Base-by-base conservation (phyloP, 2,888 invertebrate genomes). In the Petrophora chlorosata region DNA sequence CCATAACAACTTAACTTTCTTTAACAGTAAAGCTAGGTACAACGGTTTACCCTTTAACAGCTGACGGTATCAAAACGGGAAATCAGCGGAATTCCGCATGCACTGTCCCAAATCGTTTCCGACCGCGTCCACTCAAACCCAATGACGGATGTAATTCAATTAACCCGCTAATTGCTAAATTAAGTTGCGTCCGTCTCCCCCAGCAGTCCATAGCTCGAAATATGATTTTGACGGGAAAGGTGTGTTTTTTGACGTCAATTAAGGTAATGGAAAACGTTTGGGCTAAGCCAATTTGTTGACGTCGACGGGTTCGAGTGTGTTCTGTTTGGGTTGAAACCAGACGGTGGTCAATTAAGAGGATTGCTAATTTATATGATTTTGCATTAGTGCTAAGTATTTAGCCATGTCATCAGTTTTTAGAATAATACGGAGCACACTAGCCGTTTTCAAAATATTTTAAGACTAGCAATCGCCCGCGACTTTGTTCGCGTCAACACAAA, bases 141-240 rank as follows among this genome's bases (percentile, higher is more conserved):
- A 74, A 79, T 85, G 88, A 87, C 79, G 82, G 82, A 79, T 84
- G 79, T 87, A 84, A 89, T 86, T 81, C 82, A 85, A 87, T 88
- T 87, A 88, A 79, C 49, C 76, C 78, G 76, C 82, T 86, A 89
- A 89, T 88, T 87, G 87, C 74, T 76, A 83, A 83, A 88, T 90
- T 82, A 88, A 88, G 87, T 85, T 80, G 80, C 73, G 78, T 74
- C 78, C 68, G 69, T 70, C 67, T 65, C 64, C 73, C 68, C 70
- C 64, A 65, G 72, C 76, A 67, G 73, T 78, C 73, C 75, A 81
- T 79, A 79, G 76, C 71, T 68, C 70, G 79, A 81, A 86, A 85
- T 83, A 86, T 85, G 81, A 83, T 86, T 85, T 84, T 68, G 76
- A 70, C 63, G 65, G 62, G 67, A 63, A 63, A 80, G 82, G 84